Conservation (phyloP, 2,113 vertebrate genomes). For the Hyaena hyaena region DNA sequence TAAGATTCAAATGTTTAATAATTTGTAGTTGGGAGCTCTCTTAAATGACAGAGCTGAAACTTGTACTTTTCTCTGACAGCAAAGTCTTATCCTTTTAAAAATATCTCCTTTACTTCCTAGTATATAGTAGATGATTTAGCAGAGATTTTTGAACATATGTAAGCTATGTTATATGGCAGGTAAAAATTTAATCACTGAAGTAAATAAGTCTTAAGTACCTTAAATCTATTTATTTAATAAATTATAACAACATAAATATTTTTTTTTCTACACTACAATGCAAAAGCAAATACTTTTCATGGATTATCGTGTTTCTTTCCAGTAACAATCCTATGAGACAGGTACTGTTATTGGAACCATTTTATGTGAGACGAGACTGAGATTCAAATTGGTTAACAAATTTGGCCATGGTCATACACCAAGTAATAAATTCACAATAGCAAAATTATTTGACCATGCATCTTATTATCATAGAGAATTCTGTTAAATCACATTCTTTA, state of each 20-base stretch:
- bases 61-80: not conserved
- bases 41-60: not conserved
- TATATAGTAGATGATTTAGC: not conserved
- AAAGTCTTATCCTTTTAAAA: not conserved
- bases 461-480: not conserved
- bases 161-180: not conserved
- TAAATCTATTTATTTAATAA: not conserved
- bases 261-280: not conserved
- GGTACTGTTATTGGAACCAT: not conserved
- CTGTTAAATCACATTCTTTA: not conserved
- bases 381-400: not conserved
- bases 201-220: not conserved
- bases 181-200: not conserved
- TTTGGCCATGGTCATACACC: not conserved
- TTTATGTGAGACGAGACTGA: not conserved
- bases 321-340: not conserved
- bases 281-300: not conserved
- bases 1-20: not conserved
- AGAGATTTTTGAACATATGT: not conserved
- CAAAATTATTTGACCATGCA: not conserved
- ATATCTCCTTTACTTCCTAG: not conserved
- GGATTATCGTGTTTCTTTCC: not conserved
- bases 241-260: not conserved
- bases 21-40: not conserved
- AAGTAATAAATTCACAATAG: not conserved